Conservation (phyloP, 37 sponge, comb jelly and placozoan species). For the Agelas oroides region DNA sequence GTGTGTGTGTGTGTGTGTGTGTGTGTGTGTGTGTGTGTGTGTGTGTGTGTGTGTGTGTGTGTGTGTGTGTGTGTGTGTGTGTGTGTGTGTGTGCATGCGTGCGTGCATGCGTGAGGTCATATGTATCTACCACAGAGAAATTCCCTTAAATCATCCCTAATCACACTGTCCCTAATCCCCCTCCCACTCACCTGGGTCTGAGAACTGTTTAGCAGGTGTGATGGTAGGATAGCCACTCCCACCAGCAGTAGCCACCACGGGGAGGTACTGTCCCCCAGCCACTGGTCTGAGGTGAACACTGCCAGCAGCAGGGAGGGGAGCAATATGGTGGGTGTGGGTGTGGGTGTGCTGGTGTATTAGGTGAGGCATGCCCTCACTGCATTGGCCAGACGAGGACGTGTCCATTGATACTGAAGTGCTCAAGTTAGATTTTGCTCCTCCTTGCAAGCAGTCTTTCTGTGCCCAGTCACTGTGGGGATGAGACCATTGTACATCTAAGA, state of each 20-base stretch:
- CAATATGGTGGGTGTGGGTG: constrained; percentile 27
- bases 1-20: constrained; percentile 6
- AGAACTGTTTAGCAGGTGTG: neutral
- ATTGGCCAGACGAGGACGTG: too few species aligned
- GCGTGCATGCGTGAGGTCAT: neutral
- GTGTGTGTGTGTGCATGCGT: neutral
- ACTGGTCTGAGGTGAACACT: neutral
- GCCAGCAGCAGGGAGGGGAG: neutral
- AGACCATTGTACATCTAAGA: too few species aligned
- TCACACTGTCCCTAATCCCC: too few species aligned
- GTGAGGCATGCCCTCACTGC: neutral
- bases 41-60: neutral
- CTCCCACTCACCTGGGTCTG: neutral
- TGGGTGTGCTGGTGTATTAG: neutral
- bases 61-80: constrained; percentile 2
- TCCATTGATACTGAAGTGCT: neutral
- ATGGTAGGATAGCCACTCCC: neutral
- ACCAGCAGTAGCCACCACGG: neutral
- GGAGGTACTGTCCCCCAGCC: neutral
- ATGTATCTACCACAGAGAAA: too few species aligned
- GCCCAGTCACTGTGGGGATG: too few species aligned
- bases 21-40: neutral
- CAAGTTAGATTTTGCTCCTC: too few species aligned
- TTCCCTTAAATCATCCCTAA: too few species aligned
- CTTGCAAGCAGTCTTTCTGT: too few species aligned